Evolutionary conservation across 2,888 invertebrate genomes (phyloP).

Genomic region (Pristionchus arcanus): DNA sequence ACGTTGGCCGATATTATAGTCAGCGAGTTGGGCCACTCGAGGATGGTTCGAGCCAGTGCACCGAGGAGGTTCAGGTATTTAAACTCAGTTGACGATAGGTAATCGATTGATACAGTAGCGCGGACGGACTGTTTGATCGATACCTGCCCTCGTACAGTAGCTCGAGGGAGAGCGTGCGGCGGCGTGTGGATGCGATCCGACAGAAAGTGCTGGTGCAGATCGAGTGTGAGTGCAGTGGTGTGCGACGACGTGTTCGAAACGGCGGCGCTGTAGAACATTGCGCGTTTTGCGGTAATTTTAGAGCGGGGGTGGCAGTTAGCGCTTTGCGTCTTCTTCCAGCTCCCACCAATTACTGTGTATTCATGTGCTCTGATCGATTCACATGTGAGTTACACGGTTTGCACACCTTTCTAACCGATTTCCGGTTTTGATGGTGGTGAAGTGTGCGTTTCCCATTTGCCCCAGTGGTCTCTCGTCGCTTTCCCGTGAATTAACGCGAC

Average conservation of each 20-base stretch:
- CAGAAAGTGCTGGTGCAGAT: slow-evolving; percentile 54
- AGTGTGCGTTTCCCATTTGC: not conserved
- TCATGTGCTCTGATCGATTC: not conserved
- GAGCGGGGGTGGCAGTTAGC: not conserved
- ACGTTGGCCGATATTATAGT: not conserved
- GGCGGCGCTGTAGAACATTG: not conserved
- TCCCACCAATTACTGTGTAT: not conserved
- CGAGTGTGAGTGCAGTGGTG: slow-evolving; percentile 44
- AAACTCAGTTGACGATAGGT: slow-evolving; percentile 5
- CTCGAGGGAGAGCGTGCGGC: slow-evolving; percentile 27
- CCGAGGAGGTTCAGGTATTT: slow-evolving; percentile 29
- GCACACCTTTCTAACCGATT: not conserved
- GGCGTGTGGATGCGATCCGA: slow-evolving; percentile 41
- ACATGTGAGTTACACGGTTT: not conserved
- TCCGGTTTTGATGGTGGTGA: not conserved
- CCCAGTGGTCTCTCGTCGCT: not conserved
- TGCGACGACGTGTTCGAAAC: not conserved
- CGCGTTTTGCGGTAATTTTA: not conserved
- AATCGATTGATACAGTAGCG: slow-evolving; percentile 45
- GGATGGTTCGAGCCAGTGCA: not conserved
- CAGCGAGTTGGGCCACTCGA: not conserved
- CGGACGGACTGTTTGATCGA: slow-evolving; percentile 42
- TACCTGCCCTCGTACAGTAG: slow-evolving; percentile 39
- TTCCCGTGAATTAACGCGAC: not conserved
- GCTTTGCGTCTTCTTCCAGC: not conserved